These are phyloP conservation scores for Mythimna loreyi DNA, from an alignment of 2,888 invertebrate species.

Conservation along the genomic window DNA sequence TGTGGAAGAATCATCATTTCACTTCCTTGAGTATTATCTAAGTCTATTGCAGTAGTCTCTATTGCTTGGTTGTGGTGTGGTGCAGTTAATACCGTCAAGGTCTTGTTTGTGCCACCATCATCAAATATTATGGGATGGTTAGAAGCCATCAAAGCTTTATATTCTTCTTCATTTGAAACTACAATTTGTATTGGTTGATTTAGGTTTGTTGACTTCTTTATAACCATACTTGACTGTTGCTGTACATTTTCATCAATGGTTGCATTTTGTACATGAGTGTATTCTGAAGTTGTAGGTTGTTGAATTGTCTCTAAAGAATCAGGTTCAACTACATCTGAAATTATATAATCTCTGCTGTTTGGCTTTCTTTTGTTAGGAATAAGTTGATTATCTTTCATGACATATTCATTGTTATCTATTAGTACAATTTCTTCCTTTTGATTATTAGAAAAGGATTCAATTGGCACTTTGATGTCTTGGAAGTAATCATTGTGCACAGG, in stretches of 20 bases:
- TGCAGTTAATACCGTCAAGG: slow-evolving; percentile 81
- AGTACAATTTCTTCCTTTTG: slow-evolving; percentile 84
- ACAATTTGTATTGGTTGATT: slow-evolving; percentile 87
- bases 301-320: slow-evolving; percentile 70
- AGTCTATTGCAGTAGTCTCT: slow-evolving; percentile 78
- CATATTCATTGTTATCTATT: slow-evolving; percentile 91
- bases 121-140: slow-evolving; percentile 87
- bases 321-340: slow-evolving; percentile 74
- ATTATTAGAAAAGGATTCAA: slow-evolving; percentile 53
- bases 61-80: slow-evolving; percentile 76
- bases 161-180: slow-evolving; percentile 88
- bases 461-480: slow-evolving; percentile 68
- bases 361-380: slow-evolving; percentile 74
- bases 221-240: slow-evolving; percentile 72
- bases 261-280: slow-evolving; percentile 70
- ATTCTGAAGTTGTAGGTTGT: slow-evolving; percentile 77
- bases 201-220: slow-evolving; percentile 77
- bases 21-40: slow-evolving; percentile 90
- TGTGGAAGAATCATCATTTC: slow-evolving; percentile 92
- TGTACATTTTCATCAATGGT: slow-evolving; percentile 68
- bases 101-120: slow-evolving; percentile 80
- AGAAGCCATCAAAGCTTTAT: slow-evolving; percentile 85
- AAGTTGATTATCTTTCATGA: slow-evolving; percentile 84
- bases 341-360: slow-evolving; percentile 71
- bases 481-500: slow-evolving; percentile 70